Conservation (phyloP, 2,113 vertebrate genomes). For the Conger conger region DNA sequence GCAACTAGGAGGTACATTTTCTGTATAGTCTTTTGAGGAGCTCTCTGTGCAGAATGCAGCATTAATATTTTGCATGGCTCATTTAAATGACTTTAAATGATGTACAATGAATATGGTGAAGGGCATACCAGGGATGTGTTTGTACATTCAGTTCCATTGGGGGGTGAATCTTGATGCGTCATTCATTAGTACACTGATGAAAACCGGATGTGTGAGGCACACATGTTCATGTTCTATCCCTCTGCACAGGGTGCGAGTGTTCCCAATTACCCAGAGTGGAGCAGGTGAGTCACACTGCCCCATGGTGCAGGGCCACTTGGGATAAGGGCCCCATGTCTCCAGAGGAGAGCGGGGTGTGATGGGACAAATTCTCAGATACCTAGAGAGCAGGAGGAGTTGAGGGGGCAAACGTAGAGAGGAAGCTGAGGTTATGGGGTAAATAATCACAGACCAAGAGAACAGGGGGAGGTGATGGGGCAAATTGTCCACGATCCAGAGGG, state of each 20-base stretch:
- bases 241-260: too few relatives aligned
- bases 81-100: conserved; percentile 10
- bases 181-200: not conserved
- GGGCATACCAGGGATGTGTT: not conserved
- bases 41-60: not conserved
- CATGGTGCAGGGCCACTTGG: not conserved
- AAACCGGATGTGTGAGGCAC: conserved; percentile 1
- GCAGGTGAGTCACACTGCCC: not conserved
- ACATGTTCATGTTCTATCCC: too few relatives aligned
- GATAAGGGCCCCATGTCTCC: not conserved
- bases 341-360: not conserved
- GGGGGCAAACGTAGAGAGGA: too few relatives aligned
- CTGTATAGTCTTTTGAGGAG: not conserved
- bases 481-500: too few relatives aligned
- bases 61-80: conserved; percentile 9
- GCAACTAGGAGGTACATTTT: not conserved
- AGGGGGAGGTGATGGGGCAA: not conserved
- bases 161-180: not conserved
- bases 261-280: not conserved
- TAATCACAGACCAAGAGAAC: too few relatives aligned
- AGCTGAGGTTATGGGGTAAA: not conserved
- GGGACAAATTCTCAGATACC: too few relatives aligned
- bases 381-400: not conserved
- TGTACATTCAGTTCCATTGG: not conserved
- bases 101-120: not conserved